A percentile compares a stretch with the other conserved stretches of the same genome.
These are phyloP conservation scores for Drosophila subquinaria DNA, from an alignment of 2,888 invertebrate genomes.

Conservation along the genomic window DNA sequence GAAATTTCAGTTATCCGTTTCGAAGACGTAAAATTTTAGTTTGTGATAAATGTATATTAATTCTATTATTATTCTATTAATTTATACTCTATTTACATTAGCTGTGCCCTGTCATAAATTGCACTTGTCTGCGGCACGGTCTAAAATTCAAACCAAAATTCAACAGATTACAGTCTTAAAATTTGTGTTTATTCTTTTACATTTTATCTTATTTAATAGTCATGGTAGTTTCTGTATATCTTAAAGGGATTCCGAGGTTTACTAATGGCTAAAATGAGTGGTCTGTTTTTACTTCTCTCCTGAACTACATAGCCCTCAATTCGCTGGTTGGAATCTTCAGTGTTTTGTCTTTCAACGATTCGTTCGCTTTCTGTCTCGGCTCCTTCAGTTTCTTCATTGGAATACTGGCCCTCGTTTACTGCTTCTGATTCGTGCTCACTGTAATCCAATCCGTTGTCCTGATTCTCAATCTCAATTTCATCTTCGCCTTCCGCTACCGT, in stretches of 20 bases:
- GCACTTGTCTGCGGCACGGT: neutral
- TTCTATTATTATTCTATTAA: no score
- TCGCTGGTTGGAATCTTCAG: neutral
- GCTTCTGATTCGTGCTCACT: neutral
- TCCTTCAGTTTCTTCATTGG: conserved; percentile 2
- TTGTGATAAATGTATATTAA: no score
- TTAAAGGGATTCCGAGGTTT: conserved; percentile 32
- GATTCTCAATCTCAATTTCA: conserved; percentile 5
- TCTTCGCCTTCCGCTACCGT: neutral
- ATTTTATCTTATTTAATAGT: conserved; percentile 20
- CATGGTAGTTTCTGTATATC: conserved; percentile 25
- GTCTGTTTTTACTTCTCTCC: conserved; percentile 19
- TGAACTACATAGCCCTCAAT: conserved; percentile 19
- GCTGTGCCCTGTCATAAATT: no score
- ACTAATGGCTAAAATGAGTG: conserved; percentile 31
- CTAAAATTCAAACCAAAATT: neutral
- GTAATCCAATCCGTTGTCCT: conserved; percentile 11
- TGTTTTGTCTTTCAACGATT: neutral
- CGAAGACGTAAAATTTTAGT: no score
- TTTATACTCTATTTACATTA: no score
- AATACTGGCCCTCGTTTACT: neutral
- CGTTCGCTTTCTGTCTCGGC: neutral
- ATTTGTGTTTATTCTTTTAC: conserved; percentile 4
- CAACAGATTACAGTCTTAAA: neutral
- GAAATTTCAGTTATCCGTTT: no score